Conservation (phyloP, 1,140 invertebrate genomes). For the Neodiprion lecontei region DNA sequence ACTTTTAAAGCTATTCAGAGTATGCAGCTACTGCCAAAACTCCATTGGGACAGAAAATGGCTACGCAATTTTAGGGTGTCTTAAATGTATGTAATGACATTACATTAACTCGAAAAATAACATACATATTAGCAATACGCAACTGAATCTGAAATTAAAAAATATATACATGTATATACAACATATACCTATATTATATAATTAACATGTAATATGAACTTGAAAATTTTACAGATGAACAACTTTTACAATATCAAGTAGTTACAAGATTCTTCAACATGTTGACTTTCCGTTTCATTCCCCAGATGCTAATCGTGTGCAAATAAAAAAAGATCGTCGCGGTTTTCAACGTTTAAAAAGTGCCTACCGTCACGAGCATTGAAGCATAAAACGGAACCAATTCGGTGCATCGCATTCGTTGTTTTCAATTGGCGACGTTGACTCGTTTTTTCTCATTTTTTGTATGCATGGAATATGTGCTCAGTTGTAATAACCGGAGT, state of each 20-base stretch:
- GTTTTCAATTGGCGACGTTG: not conserved
- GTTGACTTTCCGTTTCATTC: not conserved
- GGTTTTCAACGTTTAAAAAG: not conserved
- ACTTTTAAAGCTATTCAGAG: too few relatives aligned
- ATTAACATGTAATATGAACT: not conserved
- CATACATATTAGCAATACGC: too few relatives aligned
- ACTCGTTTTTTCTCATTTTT: not conserved
- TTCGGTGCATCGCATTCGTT: not conserved
- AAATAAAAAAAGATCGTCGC: not conserved
- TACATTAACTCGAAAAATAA: too few relatives aligned
- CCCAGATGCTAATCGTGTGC: not conserved
- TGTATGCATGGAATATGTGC: not conserved
- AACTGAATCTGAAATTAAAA: too few relatives aligned
- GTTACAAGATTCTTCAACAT: not conserved
- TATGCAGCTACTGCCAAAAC: too few relatives aligned
- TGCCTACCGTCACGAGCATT: not conserved
- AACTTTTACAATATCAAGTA: not conserved
- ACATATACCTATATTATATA: not conserved
- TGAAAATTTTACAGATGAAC: not conserved
- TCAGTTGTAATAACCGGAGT: not conserved
- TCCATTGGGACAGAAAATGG: too few relatives aligned
- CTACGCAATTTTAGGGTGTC: too few relatives aligned
- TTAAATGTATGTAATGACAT: too few relatives aligned
- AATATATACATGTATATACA: too few relatives aligned
- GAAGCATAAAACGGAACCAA: not conserved